Base-by-base conservation (phyloP, 2,113 vertebrate species). In the Clarias macrocephalus region DNA sequence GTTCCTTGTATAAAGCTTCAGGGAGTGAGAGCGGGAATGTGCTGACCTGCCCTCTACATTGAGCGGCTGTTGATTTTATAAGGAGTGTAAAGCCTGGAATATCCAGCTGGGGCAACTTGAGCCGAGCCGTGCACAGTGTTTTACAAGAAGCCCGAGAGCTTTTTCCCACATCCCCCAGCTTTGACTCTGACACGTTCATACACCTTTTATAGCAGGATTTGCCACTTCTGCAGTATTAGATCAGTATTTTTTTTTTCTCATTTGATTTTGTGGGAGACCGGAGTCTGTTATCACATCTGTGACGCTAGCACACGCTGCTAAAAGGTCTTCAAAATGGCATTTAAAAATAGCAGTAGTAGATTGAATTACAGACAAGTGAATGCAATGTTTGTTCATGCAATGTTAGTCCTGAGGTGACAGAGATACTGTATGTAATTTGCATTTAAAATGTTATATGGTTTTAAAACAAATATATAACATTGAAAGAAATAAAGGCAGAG, bases 331-430 rank as follows among this genome's bases (percentile, higher is more conserved):
- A 86, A 94, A 92, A 93, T 90, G 91, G 86, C 66, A 91, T 92
- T 94, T 94, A 96, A 93, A 96, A 95, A 96, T 96, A 96, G 94
- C 92, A 63, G 59, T 86, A 86, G 90, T 60, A 89, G 94, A 92
- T 95, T 94, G 56, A 92, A 91, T 96, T 96, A 95, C 95, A 93
- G 93, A 85, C 91, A 91, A 87, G 85, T 92, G 88, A 87, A 93
- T 92, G 92, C 89, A 92, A 93, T 93, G 92, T 94, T 93, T 92
- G 89, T 91, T 87, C 91, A 94, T 92, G 91, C 84, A 91, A 88
- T 48, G 48, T 48, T 48, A 63, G 85, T 88, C 90, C 92, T 91
- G 90, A 91, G 91, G 90, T 82, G 89, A 52, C 63, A 82, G 83
- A 60, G 21, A 86, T 21, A 88, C 54, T 65, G n/a, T 86, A 79